Base-by-base conservation (phyloP, 2,797 vertebrate genomes). In the Sebastes kiyomatsui region DNA sequence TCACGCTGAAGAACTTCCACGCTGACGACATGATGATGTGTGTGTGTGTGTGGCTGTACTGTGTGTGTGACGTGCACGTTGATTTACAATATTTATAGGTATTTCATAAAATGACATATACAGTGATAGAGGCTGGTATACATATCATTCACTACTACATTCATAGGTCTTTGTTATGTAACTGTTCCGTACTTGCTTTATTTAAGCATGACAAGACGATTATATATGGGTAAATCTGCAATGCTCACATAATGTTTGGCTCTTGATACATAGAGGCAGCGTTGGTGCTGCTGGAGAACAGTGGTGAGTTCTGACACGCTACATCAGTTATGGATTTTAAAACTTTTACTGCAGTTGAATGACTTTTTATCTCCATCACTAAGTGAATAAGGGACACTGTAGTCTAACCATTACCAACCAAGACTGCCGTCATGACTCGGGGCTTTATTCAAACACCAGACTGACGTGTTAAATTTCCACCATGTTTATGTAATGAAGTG, bases 401-500 rank as follows among this genome's bases (percentile, higher is more conserved):
- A 28, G 33, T 10, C 12, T n/a, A 38, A 38, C 12, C 10, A 55
- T 62, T 16, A 27, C 3, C 33, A 49, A 59, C 55, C 35, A 49
- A 49, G 42, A 55, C 30, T 20, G 23, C 9, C 1, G 7, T 59
- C 20, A 7, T 25, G 14, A 56, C 62, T 62, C 28, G 12, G 33
- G 12, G 23, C 6, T 69, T 54, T 58, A 61, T 70, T 66, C 8
- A 79, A 75, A 71, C 33, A 49, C 9, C 35, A 49, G 16, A 55
- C 23, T 54, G 13, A 42, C 5, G 2, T 23, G 32, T 79, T 28
- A 23, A 61, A 52, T 70, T 77, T 55, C 30, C 20, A 59, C 46
- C 61, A 76, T 18, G 56, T 82, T 78, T 85, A 70, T 3, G 18
- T 70, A 67, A 83, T 54, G 7, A 78, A 77, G 25, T 60, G 8